A percentile compares a stretch with the other conserved stretches of the same genome.
phyloP scores from a whole-genome alignment of 1,140 invertebrate genomes.

The Agrypnia vestita region DNA sequence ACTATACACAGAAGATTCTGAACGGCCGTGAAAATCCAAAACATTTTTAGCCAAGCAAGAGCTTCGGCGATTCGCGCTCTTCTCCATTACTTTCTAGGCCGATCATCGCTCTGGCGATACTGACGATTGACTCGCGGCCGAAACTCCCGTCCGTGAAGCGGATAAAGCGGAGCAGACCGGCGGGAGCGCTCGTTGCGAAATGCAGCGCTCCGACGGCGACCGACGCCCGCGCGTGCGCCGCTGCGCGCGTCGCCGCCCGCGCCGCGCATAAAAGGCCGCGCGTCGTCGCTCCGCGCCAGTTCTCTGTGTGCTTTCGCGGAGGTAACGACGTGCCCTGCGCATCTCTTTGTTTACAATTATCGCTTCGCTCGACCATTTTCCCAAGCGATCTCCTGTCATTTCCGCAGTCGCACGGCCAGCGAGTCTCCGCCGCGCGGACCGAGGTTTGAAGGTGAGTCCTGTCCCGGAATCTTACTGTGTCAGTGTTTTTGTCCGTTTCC shows the following conservation, averaged over 20 bases:
- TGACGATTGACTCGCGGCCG: too few species aligned
- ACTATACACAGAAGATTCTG: too few species aligned
- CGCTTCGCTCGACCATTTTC: slow-evolving; percentile 33
- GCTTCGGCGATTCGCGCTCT: too few species aligned
- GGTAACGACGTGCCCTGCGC: background rate
- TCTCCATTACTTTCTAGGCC: too few species aligned
- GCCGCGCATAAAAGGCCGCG: slow-evolving; percentile 32
- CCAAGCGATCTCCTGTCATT: slow-evolving; percentile 28
- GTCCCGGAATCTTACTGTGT: background rate
- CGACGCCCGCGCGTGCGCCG: slow-evolving; percentile 28
- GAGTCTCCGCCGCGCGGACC: background rate
- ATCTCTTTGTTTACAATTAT: slow-evolving; percentile 24
- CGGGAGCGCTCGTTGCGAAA: slow-evolving; percentile 4
- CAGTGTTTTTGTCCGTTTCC: slow-evolving; percentile 1
- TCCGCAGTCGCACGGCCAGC: background rate
- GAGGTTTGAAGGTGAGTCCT: background rate
- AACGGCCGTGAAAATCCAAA: too few species aligned
- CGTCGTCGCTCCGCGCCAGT: slow-evolving; percentile 32
- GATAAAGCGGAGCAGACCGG: too few species aligned
- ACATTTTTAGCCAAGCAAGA: too few species aligned
- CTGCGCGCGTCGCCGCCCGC: slow-evolving; percentile 11
- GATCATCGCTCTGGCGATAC: too few species aligned
- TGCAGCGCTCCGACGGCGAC: slow-evolving; percentile 18
- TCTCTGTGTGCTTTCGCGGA: slow-evolving; percentile 25
- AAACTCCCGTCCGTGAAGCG: too few species aligned